Percentiles rank a stretch among this genome's conserved stretches.
Evolutionary conservation across 2,797 vertebrate species (phyloP).

Genomic region (Knipowitschia caucasica): DNA sequence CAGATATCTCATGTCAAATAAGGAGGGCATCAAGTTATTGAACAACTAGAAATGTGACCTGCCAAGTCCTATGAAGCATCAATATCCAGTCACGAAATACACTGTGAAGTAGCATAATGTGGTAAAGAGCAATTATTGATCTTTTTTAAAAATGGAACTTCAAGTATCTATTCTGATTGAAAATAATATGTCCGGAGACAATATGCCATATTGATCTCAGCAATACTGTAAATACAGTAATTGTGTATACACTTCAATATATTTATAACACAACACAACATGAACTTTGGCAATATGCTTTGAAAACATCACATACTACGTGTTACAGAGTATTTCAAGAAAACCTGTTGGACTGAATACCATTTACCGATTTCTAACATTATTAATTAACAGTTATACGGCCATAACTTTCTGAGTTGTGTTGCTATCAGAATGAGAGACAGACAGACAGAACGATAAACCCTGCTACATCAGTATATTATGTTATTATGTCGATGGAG

Average conservation of each 20-base stretch:
- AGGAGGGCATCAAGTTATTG: constrained; percentile 46
- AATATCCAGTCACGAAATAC: constrained; percentile 62
- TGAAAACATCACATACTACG: constrained; percentile 40
- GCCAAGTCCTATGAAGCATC: constrained; percentile 50
- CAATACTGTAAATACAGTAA: constrained; percentile 3
- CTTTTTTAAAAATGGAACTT: constrained; percentile 32
- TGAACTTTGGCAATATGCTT: constrained; percentile 25
- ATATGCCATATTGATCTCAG: too few species aligned
- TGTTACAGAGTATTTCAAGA: constrained; percentile 54
- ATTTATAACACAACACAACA: constrained; percentile 8
- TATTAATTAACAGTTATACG: too few species aligned
- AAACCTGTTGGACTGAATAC: not conserved
- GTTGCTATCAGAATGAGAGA: too few species aligned
- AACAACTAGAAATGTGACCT: constrained; percentile 46
- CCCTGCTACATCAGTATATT: too few species aligned
- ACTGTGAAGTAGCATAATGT: constrained; percentile 35
- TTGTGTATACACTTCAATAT: constrained; percentile 17
- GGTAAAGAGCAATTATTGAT: constrained; percentile 42
- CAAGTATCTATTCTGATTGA: too few species aligned
- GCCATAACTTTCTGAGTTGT: too few species aligned
- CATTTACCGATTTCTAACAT: too few species aligned
- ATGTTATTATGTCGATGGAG: constrained; percentile 49
- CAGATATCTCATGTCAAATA: constrained; percentile 55
- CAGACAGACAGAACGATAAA: too few species aligned
- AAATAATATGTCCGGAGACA: too few species aligned